These are phyloP conservation scores for Sapayoa aenigma DNA, from an alignment of 2,113 vertebrate species.

Conservation along the genomic window DNA sequence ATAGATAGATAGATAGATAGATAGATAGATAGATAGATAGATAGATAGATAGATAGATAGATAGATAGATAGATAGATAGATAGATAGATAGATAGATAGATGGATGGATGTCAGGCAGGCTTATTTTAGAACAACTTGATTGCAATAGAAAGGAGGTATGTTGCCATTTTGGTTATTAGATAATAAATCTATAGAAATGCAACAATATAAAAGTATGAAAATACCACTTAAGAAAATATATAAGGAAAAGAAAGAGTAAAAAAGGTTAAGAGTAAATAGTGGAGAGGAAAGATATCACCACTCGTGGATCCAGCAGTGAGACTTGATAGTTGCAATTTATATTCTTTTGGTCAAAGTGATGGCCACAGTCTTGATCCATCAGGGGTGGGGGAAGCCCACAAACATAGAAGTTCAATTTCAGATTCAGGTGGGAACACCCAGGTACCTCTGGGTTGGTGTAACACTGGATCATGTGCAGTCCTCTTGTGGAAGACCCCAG, in stretches of 20 bases:
- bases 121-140: background rate
- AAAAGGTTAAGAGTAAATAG: background rate
- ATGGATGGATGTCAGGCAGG: no score
- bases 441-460: background rate
- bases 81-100: no score
- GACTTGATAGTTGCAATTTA: background rate
- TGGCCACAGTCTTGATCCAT: background rate
- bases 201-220: background rate
- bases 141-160: background rate
- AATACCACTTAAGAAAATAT: background rate
- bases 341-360: background rate
- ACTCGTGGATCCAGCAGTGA: background rate
- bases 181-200: background rate
- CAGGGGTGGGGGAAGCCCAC: background rate
- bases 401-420: background rate
- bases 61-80: no score
- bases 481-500: background rate
- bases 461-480: background rate
- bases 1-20: no score
- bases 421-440: background rate
- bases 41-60: no score
- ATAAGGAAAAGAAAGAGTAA: background rate
- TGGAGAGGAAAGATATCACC: background rate
- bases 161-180: background rate
- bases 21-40: no score